These are phyloP conservation scores for Sturnus vulgaris DNA, from an alignment of 2,113 vertebrate genomes.

Conservation along the genomic window DNA sequence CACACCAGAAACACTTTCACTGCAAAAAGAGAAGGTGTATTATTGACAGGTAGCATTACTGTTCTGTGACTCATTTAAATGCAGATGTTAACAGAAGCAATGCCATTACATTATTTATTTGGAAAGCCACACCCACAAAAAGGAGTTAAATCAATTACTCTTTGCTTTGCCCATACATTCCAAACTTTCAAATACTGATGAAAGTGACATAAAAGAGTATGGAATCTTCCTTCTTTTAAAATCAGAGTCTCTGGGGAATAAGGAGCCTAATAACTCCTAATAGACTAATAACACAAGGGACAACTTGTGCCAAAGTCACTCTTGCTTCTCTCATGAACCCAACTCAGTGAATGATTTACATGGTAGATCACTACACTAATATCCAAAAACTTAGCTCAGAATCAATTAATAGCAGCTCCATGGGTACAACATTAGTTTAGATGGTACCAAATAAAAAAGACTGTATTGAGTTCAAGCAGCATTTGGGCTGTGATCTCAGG, in stretches of 20 bases:
- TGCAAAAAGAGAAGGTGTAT: neutral
- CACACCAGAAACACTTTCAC: neutral
- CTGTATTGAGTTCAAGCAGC: neutral
- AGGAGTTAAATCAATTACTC: neutral
- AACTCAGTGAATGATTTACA: neutral
- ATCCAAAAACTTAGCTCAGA: neutral
- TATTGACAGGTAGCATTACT: neutral
- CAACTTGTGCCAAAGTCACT: neutral
- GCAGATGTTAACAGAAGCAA: neutral
- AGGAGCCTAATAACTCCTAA: neutral
- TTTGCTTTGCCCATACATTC: neutral
- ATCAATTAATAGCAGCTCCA: neutral
- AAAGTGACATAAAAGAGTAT: neutral
- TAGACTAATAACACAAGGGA: neutral
- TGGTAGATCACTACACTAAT: neutral
- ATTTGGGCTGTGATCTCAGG: neutral
- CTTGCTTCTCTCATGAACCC: neutral
- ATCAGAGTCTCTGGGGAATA: neutral
- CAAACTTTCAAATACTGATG: neutral
- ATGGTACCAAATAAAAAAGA: neutral
- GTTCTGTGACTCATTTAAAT: neutral
- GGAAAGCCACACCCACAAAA: neutral
- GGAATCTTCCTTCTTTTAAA: neutral
- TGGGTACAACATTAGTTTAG: neutral
- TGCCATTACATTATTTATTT: neutral